Evolutionary conservation across 2,797 vertebrate species (phyloP).

Genomic region (Chloroceryle amazona): DNA sequence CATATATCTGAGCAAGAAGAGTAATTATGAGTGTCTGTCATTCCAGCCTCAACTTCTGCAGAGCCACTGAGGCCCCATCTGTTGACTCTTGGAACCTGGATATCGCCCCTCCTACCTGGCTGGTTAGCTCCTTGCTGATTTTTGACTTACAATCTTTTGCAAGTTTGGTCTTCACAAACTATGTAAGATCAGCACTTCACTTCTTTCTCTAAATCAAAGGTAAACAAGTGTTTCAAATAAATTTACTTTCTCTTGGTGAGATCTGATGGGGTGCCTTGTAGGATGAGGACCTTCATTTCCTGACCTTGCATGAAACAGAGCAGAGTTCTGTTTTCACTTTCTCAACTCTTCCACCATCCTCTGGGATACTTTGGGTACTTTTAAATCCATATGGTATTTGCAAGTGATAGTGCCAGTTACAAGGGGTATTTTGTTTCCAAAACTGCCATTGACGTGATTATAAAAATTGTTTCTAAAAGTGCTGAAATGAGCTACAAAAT

Average conservation of each 20-base stretch:
- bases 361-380: background rate
- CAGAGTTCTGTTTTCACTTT: background rate
- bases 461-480: background rate
- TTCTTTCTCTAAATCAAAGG: background rate
- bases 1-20: background rate
- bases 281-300: background rate
- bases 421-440: background rate
- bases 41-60: background rate
- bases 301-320: background rate
- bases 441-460: background rate
- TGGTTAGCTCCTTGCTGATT: background rate
- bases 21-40: background rate
- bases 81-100: background rate
- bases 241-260: background rate
- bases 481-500: background rate
- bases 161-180: background rate
- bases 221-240: background rate
- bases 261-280: background rate
- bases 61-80: background rate
- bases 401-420: background rate
- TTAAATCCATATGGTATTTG: background rate
- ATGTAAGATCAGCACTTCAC: fast-evolving
- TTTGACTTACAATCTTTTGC: background rate
- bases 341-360: background rate
- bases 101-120: background rate